phyloP scores from a whole-genome alignment of 2,113 vertebrate genomes.

The Arothron firmamentum region DNA sequence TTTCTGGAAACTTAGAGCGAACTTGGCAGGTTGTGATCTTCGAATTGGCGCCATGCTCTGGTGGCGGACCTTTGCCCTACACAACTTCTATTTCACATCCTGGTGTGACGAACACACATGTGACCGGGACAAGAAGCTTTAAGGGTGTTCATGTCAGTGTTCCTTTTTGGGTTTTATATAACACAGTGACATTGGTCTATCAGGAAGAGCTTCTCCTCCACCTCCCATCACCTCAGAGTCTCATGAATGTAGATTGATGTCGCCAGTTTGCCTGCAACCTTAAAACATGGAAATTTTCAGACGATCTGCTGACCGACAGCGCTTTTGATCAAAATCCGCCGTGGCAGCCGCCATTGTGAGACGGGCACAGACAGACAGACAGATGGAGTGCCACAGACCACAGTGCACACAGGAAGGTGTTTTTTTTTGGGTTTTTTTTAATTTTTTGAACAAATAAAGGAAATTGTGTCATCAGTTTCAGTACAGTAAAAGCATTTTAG shows the following conservation, averaged over 20 bases:
- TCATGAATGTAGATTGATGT: slow-evolving; percentile 39
- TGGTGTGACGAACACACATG: no score
- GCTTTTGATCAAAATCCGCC: slow-evolving; percentile 42
- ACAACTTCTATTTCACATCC: no score
- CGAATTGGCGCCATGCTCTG: no score
- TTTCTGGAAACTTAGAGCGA: no score
- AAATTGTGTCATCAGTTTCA: background rate
- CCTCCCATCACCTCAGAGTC: slow-evolving; percentile 5
- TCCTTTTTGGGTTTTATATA: no score
- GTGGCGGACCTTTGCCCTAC: no score
- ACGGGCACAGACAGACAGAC: background rate
- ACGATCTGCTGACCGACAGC: slow-evolving; percentile 19
- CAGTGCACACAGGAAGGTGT: slow-evolving; percentile 8
- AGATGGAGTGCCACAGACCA: slow-evolving; percentile 28
- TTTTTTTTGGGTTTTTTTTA: background rate
- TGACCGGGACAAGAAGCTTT: no score
- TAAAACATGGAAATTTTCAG: slow-evolving; percentile 12
- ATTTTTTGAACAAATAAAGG: slow-evolving; percentile 10
- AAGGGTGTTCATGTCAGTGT: no score
- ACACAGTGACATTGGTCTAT: background rate
- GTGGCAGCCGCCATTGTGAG: slow-evolving; percentile 33
- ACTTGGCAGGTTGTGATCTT: no score
- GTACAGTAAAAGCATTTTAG: background rate
- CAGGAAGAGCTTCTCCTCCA: slow-evolving; percentile 19
- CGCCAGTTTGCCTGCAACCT: background rate